A percentile compares a stretch with the other conserved stretches of the same genome.
These are phyloP conservation scores for Drosophila tanythrix DNA, from an alignment of 2,888 invertebrate genomes.

Conservation along the genomic window DNA sequence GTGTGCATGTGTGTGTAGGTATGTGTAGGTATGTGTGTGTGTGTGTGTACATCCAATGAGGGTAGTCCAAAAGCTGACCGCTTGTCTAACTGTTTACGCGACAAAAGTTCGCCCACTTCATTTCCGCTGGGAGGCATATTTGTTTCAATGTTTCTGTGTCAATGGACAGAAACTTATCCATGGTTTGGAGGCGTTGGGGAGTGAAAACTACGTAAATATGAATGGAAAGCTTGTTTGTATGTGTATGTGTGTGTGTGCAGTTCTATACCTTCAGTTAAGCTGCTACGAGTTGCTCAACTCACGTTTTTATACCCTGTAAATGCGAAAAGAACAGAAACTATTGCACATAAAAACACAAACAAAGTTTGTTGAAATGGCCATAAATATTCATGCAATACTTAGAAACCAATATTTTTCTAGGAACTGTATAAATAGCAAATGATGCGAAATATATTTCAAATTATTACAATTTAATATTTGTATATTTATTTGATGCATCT, in stretches of 20 bases:
- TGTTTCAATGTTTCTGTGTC: background rate
- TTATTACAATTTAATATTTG: background rate
- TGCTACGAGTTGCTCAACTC: slow-evolving; percentile 66
- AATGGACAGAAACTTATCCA: too few species aligned
- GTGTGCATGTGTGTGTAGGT: too few species aligned
- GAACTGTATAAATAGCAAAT: background rate
- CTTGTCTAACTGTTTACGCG: slow-evolving; percentile 56
- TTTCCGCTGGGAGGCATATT: slow-evolving; percentile 44
- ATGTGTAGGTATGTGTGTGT: background rate
- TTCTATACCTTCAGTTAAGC: slow-evolving; percentile 36
- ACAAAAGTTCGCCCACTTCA: slow-evolving; percentile 48
- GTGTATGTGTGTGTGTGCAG: background rate
- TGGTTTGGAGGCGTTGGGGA: slow-evolving; percentile 7
- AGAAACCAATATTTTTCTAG: background rate
- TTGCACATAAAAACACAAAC: background rate
- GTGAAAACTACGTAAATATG: slow-evolving; percentile 42
- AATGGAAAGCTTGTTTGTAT: slow-evolving; percentile 54
- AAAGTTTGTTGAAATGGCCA: background rate
- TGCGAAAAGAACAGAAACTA: background rate
- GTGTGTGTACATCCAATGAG: slow-evolving; percentile 25
- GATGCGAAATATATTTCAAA: background rate
- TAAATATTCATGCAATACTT: background rate
- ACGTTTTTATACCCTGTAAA: slow-evolving; percentile 53
- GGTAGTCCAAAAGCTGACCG: slow-evolving; percentile 26
- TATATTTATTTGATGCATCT: background rate